These are phyloP conservation scores for Uropetala carovei DNA, from an alignment of 2,888 invertebrate genomes.

Conservation along the genomic window DNA sequence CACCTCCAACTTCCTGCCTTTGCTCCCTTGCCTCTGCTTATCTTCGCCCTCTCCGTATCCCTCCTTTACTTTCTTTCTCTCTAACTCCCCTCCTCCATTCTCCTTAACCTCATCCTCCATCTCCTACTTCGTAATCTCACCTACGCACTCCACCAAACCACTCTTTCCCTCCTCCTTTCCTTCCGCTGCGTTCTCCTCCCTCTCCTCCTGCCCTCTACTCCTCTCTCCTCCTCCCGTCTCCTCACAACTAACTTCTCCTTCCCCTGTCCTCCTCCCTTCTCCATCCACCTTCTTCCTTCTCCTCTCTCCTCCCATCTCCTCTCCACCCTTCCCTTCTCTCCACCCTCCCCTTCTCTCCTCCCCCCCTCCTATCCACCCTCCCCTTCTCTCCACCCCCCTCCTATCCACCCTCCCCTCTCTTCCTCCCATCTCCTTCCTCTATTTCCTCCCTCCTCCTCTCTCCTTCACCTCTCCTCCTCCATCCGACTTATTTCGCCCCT, in stretches of 20 bases:
- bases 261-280: not conserved
- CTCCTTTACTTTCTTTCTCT: not conserved
- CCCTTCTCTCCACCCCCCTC: not conserved
- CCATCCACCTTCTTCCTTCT: not conserved
- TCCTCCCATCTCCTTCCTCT: not conserved
- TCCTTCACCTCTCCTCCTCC: not conserved
- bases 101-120: too few relatives aligned
- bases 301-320: not conserved
- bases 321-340: not conserved
- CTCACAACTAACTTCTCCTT: too few relatives aligned
- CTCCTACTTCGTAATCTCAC: too few relatives aligned
- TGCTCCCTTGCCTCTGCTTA: too few relatives aligned
- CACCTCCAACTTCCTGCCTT: too few relatives aligned
- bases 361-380: not conserved
- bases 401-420: not conserved
- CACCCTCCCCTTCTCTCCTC: not conserved
- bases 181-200: conserved; percentile 23
- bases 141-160: too few relatives aligned
- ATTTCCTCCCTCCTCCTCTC: not conserved
- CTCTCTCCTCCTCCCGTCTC: not conserved
- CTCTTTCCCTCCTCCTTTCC: not conserved
- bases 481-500: not conserved
- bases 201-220: not conserved
- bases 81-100: too few relatives aligned
- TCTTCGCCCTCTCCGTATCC: not conserved